Conservation (phyloP, 2,888 invertebrate genomes). For the Coronaproctus castanopsis region DNA sequence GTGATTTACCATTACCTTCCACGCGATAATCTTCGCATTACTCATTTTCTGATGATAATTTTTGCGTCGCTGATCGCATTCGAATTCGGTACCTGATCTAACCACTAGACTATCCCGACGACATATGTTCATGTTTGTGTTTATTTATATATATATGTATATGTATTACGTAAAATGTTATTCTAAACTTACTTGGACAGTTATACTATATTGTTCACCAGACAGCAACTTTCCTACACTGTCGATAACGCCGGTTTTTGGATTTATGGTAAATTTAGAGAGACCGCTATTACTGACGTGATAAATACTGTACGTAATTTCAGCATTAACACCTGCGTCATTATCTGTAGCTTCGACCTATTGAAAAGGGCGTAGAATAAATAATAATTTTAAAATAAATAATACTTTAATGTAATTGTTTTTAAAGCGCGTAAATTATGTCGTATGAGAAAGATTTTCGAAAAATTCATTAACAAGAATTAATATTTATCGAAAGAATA, state of each 20-base stretch:
- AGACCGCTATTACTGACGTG: constrained; percentile 79
- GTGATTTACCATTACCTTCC: no score
- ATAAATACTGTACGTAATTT: constrained; percentile 61
- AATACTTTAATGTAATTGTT: no score
- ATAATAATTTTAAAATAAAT: background rate
- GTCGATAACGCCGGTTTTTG: constrained; percentile 53
- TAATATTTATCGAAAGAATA: no score
- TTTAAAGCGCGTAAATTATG: no score
- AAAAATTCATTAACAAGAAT: background rate
- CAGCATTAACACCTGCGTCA: constrained; percentile 67
- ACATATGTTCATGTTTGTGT: no score
- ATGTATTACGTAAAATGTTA: background rate
- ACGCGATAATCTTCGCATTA: no score
- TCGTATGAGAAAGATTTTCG: background rate
- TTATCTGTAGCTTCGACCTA: constrained; percentile 63
- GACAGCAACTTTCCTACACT: constrained; percentile 61
- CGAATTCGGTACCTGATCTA: no score
- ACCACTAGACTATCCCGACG: no score
- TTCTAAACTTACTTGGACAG: constrained; percentile 54
- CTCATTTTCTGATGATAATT: no score
- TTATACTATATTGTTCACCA: constrained; percentile 74
- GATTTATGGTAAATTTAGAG: constrained; percentile 65
- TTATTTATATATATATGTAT: background rate
- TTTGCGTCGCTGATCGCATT: no score
- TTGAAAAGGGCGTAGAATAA: constrained; percentile 15